Percentiles rank a stretch among this genome's conserved stretches.
phyloP scores from a whole-genome alignment of 2,797 vertebrate species.

The Microcaecilia unicolor region DNA sequence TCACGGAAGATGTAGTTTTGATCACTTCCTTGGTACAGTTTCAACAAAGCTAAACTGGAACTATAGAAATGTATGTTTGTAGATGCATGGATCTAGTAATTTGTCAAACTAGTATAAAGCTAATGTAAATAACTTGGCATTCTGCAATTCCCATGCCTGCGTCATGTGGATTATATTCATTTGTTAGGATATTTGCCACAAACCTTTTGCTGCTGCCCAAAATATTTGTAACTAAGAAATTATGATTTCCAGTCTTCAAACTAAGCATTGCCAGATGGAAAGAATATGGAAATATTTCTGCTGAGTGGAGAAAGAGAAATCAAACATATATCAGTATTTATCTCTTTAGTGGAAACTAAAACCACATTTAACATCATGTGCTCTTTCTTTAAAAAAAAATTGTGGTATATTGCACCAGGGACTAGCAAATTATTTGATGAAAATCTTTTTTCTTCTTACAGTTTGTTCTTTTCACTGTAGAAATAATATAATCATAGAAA shows the following conservation, averaged over 20 bases:
- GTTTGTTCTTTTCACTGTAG: neutral
- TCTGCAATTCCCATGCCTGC: too few species aligned
- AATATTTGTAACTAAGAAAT: neutral
- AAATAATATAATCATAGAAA: slow-evolving; percentile 1
- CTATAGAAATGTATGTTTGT: too few species aligned
- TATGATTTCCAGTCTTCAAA: neutral
- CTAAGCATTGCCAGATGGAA: neutral
- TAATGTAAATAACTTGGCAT: neutral
- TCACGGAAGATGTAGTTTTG: too few species aligned
- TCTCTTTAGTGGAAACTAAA: neutral
- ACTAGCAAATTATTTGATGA: neutral
- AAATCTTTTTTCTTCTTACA: neutral
- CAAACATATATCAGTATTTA: neutral
- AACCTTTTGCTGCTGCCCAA: neutral
- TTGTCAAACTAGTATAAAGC: neutral
- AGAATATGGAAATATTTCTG: neutral
- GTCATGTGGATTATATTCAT: neutral
- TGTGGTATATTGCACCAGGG: neutral
- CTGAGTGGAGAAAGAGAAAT: neutral
- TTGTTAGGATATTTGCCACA: neutral
- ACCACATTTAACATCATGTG: too few species aligned
- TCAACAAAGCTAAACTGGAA: too few species aligned
- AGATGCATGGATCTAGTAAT: neutral
- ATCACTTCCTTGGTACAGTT: too few species aligned
- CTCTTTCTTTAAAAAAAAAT: too few species aligned